Percentiles rank a stretch among this genome's conserved stretches.
Conservation (phyloP, 2,113 vertebrate genomes). For the Apteryx owenii region DNA sequence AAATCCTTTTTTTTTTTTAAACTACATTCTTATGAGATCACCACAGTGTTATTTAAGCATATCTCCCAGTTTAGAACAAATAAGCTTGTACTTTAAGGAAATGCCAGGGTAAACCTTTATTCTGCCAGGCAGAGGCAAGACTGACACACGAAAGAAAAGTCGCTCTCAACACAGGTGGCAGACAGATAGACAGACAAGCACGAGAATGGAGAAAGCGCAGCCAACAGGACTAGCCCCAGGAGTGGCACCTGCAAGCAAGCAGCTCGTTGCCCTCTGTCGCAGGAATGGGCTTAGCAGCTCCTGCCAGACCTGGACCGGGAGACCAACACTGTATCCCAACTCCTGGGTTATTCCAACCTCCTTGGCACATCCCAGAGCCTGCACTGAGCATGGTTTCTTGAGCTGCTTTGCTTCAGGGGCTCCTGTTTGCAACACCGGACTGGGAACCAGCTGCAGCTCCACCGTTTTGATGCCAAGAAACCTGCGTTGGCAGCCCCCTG, state of each 20-base stretch:
- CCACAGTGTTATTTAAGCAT: neutral
- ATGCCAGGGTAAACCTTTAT: neutral
- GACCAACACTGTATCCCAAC: neutral
- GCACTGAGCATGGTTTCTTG: neutral
- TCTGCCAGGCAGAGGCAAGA: neutral
- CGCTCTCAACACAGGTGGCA: neutral
- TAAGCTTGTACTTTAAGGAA: neutral
- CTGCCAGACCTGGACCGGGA: neutral
- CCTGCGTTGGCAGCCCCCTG: neutral
- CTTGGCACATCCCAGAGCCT: rapidly evolving
- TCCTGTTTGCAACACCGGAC: neutral
- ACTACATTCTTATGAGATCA: neutral
- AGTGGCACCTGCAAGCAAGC: neutral
- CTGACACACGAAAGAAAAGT: neutral
- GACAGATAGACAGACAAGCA: neutral
- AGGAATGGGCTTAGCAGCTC: neutral
- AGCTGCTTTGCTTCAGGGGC: neutral
- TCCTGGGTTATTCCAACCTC: neutral
- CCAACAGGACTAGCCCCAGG: neutral
- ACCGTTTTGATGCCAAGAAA: neutral
- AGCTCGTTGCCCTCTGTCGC: neutral
- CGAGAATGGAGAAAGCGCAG: neutral
- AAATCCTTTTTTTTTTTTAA: neutral
- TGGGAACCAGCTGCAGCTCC: neutral
- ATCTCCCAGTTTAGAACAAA: neutral